phyloP scores from a whole-genome alignment of 2,797 vertebrate genomes.

The Spinus pinus region DNA sequence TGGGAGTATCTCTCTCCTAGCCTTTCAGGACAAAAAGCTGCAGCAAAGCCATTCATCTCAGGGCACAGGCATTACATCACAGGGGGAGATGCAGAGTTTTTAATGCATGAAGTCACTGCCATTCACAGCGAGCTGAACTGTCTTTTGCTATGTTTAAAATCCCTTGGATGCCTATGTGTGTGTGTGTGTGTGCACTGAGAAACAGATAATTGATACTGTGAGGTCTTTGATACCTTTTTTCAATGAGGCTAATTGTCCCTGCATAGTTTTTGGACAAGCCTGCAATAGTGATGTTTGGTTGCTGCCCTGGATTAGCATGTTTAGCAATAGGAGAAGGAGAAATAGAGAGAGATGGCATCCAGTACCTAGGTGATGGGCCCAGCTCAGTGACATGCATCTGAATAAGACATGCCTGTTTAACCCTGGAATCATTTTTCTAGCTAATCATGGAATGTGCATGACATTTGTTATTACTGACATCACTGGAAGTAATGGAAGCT shows the following conservation, averaged over 20 bases:
- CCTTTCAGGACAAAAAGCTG: constrained; percentile 50
- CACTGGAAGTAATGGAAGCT: constrained; percentile 47
- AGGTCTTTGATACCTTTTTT: constrained; percentile 63
- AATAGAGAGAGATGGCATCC: constrained; percentile 54
- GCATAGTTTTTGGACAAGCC: constrained; percentile 57
- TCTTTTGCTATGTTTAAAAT: constrained; percentile 54
- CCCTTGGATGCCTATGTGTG: constrained; percentile 31
- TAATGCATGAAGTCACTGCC: constrained; percentile 66
- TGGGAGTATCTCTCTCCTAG: not conserved
- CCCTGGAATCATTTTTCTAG: constrained; percentile 62
- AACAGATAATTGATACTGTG: constrained; percentile 59
- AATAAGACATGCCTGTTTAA: constrained; percentile 67
- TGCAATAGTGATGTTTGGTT: constrained; percentile 47
- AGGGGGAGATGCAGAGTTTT: constrained; percentile 48
- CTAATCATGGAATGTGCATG: constrained; percentile 64
- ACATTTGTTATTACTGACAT: constrained; percentile 64
- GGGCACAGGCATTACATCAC: constrained; percentile 27
- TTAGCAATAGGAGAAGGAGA: constrained; percentile 44
- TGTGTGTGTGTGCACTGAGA: not conserved
- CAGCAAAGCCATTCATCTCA: constrained; percentile 46
- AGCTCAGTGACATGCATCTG: constrained; percentile 47
- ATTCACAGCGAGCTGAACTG: constrained; percentile 23
- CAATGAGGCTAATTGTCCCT: constrained; percentile 65
- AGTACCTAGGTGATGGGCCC: constrained; percentile 53
- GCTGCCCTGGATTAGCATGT: constrained; percentile 39